These are phyloP conservation scores for Trimorus sp. DNA, from an alignment of 2,888 invertebrate genomes.

Conservation along the genomic window DNA sequence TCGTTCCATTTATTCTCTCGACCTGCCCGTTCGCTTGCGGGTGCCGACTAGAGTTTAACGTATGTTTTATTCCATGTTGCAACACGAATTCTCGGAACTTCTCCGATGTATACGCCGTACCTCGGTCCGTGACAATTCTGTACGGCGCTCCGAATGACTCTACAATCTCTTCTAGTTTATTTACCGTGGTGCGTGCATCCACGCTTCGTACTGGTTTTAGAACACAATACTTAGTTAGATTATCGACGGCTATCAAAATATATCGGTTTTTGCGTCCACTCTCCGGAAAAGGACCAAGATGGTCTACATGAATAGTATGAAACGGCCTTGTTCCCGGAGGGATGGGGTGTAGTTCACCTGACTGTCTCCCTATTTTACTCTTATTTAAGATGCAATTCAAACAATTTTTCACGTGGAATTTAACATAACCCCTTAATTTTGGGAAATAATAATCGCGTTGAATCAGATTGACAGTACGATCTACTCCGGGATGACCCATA, in stretches of 20 bases:
- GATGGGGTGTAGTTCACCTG: no score
- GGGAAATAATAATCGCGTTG: no score
- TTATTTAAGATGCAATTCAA: no score
- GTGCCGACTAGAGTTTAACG: slow-evolving; percentile 2
- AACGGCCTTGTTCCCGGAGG: no score
- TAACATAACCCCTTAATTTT: slow-evolving; percentile 25
- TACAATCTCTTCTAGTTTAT: slow-evolving; percentile 11
- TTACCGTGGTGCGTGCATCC: background rate
- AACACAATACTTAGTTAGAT: background rate
- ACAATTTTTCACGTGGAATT: slow-evolving; percentile 12
- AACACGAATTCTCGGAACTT: background rate
- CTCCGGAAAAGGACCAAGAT: no score
- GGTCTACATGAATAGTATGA: no score
- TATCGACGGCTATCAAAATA: background rate
- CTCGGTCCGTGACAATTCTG: slow-evolving; percentile 14
- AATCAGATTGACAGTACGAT: no score
- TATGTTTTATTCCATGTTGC: background rate
- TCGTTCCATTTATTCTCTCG: background rate
- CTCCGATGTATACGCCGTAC: background rate
- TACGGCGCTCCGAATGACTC: slow-evolving; percentile 12
- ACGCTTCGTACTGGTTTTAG: background rate
- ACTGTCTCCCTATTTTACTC: no score
- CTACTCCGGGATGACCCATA: no score
- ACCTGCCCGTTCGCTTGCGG: slow-evolving; percentile 5
- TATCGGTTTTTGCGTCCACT: background rate